Evolutionary conservation across 2,888 invertebrate species (phyloP).

Genomic region (Cosmia trapezina): DNA sequence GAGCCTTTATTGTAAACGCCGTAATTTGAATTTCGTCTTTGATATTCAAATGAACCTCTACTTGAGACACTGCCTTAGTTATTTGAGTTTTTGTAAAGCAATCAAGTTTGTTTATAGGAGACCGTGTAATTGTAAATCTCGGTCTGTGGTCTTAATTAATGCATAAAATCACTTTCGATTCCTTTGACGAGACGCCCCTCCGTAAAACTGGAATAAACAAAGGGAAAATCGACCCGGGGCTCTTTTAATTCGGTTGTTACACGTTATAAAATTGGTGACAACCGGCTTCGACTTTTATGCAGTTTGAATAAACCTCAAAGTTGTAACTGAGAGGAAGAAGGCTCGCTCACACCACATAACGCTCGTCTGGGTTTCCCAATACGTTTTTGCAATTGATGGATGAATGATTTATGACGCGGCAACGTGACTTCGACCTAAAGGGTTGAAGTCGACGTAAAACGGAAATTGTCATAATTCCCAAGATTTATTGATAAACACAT

Average conservation of each 20-base stretch:
- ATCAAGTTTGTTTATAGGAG: constrained; percentile 90
- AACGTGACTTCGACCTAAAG: constrained; percentile 60
- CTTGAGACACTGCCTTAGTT: constrained; percentile 91
- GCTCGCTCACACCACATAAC: constrained; percentile 33
- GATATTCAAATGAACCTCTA: constrained; percentile 90
- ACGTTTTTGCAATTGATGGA: constrained; percentile 65
- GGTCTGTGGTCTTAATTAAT: constrained; percentile 89
- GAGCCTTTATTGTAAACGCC: constrained; percentile 90
- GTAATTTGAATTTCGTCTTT: constrained; percentile 91
- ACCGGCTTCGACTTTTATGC: constrained; percentile 43
- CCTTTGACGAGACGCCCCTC: constrained; percentile 79
- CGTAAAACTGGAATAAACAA: constrained; percentile 79
- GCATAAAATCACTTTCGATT: constrained; percentile 84
- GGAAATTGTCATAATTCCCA: constrained; percentile 62
- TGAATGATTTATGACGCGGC: constrained; percentile 65
- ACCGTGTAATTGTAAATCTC: constrained; percentile 89
- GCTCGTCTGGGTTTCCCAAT: constrained; percentile 47
- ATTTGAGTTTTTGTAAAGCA: constrained; percentile 91
- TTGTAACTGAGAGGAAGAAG: constrained; percentile 29
- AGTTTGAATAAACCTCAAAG: constrained; percentile 54
- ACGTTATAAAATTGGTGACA: constrained; percentile 54
- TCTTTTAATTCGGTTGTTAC: constrained; percentile 70
- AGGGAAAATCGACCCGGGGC: constrained; percentile 70
- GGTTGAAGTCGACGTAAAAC: constrained; percentile 33
- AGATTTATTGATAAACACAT: constrained; percentile 68